Evolutionary conservation across 2,113 vertebrate genomes (phyloP), one percentile per base, ranked within the genome.

Genomic region (Setophaga kirtlandii): DNA sequence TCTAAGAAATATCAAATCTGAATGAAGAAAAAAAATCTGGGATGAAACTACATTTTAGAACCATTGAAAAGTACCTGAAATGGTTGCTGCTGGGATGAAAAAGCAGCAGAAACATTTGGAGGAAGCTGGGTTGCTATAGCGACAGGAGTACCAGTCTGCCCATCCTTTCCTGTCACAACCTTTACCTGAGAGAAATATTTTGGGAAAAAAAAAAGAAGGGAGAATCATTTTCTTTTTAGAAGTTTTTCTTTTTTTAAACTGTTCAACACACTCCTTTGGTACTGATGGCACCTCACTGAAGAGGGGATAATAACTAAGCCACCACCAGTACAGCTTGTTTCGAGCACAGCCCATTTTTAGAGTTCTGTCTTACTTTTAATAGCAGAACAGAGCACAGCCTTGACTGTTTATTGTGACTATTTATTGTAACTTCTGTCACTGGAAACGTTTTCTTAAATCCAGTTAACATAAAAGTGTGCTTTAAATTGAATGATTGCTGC

Each of bases 71-170:
- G 97, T 98, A 99, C 99, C 99, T 99, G 99, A 97, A 99, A 99
- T 98, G 98, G 99, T 97, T 98, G 98, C 98, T 98, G 98, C 97
- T 98, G 99, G 93, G 98, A 92, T 97, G 99, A 99, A 98, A 99
- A 99, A 94, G 99, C 99, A 98, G 99, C 99, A 96, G 99, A 99
- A 97, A 99, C 99, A 98, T 99, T 99, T 96, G 99, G 98, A 97
- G 99, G 99, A 98, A 99, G 99, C 98, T 99, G 99, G 91, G 99
- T 99, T 98, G 99, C 98, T 98, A 99, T 99, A 98, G 99, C 99
- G 98, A 99, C 98, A 93, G 99, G 99, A 92, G 99, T 99, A 97
- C 98, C 99, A 96, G 99, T 98, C 98, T 99, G 99, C 94, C 99
- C 99, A 98, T 99, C 99, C 98, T 99, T 99, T 98, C 99, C 99